Conservation (phyloP, 2,113 vertebrate species). For the Xiphophorus hellerii region DNA sequence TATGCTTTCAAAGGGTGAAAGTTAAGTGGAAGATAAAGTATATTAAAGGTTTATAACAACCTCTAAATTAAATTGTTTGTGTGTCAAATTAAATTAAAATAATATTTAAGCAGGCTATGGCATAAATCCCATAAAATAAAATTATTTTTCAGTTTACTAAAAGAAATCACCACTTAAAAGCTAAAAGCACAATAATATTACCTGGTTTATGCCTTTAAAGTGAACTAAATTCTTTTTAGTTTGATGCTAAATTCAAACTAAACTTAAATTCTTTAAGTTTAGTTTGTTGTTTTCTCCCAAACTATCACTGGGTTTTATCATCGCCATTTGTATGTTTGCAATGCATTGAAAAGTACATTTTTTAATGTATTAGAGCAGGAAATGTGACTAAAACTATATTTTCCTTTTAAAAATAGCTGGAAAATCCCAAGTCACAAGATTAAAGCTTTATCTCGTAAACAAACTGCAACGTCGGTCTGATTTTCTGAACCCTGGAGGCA, state of each 20-base stretch:
- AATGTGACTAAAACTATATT: background rate
- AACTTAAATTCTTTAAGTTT: too few species aligned
- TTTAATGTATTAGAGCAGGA: background rate
- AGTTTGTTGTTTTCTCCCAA: too few species aligned
- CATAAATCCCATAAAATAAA: background rate
- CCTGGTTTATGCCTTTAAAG: too few species aligned
- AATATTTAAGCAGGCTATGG: background rate
- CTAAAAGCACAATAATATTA: too few species aligned
- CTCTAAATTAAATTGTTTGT: too few species aligned
- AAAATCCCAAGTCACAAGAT: slow-evolving; percentile 21
- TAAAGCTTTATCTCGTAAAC: background rate
- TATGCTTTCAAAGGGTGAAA: too few species aligned
- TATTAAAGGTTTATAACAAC: too few species aligned
- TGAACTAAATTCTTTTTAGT: too few species aligned
- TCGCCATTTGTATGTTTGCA: background rate
- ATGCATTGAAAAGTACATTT: background rate
- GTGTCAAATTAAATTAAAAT: background rate
- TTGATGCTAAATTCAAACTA: too few species aligned
- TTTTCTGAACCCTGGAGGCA: background rate
- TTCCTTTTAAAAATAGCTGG: background rate
- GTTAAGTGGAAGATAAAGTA: too few species aligned
- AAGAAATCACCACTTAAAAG: background rate
- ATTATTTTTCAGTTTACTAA: background rate
- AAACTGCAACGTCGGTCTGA: background rate
- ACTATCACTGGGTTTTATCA: too few species aligned